Conservation (phyloP, 2,888 invertebrate species). For the Hirtodrosophila confusa region DNA sequence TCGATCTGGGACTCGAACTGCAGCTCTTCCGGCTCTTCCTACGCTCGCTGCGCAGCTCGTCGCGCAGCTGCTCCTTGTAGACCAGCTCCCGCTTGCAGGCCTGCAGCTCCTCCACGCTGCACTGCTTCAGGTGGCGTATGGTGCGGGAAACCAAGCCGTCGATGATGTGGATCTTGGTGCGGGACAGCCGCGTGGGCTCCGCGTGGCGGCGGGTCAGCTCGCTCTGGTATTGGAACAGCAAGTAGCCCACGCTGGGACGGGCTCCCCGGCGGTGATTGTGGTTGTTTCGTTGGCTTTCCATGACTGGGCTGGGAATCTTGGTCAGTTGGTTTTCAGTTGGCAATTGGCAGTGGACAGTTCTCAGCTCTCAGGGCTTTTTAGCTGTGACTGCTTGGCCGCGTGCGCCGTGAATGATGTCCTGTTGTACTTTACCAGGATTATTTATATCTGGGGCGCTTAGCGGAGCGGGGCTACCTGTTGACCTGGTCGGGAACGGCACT, state of each 20-base stretch:
- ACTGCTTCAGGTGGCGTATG: constrained; percentile 60
- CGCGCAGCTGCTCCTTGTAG: constrained; percentile 68
- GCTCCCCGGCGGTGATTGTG: constrained; percentile 45
- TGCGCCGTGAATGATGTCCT: constrained; percentile 71
- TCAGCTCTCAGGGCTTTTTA: neutral
- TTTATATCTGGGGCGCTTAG: constrained; percentile 61
- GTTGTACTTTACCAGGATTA: constrained; percentile 59
- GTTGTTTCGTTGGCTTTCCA: constrained; percentile 50
- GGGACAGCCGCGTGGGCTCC: constrained; percentile 57
- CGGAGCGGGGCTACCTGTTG: constrained; percentile 34
- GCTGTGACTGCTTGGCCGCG: constrained; percentile 49
- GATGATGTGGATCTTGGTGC: constrained; percentile 71
- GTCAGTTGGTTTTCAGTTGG: neutral
- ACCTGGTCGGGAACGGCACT: neutral
- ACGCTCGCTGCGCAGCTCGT: constrained; percentile 43
- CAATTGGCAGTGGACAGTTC: neutral
- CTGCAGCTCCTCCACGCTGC: constrained; percentile 69
- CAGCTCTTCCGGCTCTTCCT: constrained; percentile 26
- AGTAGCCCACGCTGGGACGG: constrained; percentile 65
- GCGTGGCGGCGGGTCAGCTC: constrained; percentile 66
- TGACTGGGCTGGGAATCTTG: neutral
- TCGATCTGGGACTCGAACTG: neutral
- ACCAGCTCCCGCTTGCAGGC: constrained; percentile 68
- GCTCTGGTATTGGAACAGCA: constrained; percentile 71
- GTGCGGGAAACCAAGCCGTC: constrained; percentile 68